These are phyloP conservation scores for Hemicordylus capensis DNA, from an alignment of 2,113 vertebrate genomes.

Conservation along the genomic window DNA sequence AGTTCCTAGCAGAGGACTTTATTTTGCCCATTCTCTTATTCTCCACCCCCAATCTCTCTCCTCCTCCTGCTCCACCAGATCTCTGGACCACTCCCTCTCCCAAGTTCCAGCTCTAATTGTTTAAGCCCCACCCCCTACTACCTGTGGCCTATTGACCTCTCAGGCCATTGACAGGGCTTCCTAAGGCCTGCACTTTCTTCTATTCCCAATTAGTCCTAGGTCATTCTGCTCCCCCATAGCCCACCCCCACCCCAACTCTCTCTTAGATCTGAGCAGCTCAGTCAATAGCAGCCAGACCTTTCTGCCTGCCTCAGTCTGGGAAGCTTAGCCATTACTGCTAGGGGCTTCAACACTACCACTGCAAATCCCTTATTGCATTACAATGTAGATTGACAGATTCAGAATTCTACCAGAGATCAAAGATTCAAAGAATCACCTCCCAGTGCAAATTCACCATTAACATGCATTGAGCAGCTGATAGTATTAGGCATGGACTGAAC, in stretches of 20 bases:
- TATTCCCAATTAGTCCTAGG: neutral
- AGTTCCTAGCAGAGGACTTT: neutral
- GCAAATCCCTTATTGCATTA: neutral
- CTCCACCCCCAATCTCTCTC: neutral
- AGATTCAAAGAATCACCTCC: neutral
- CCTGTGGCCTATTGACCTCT: neutral
- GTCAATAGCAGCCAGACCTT: neutral
- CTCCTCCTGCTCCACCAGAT: no score
- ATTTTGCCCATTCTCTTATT: neutral
- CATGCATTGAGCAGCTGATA: neutral
- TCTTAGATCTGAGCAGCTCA: neutral
- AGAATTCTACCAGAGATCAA: neutral
- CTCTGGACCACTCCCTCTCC: neutral
- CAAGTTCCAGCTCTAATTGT: neutral
- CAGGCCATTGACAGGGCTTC: neutral
- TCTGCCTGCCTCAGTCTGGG: neutral
- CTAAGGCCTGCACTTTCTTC: neutral
- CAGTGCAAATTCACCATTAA: neutral
- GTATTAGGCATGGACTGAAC: neutral
- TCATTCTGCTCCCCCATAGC: no score
- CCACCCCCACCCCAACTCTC: neutral
- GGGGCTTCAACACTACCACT: neutral
- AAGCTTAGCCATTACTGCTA: neutral
- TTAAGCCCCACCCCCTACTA: no score
- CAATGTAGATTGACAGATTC: neutral